These are phyloP conservation scores for Plectus sambesii DNA, from an alignment of 1,140 invertebrate species.

Conservation along the genomic window DNA sequence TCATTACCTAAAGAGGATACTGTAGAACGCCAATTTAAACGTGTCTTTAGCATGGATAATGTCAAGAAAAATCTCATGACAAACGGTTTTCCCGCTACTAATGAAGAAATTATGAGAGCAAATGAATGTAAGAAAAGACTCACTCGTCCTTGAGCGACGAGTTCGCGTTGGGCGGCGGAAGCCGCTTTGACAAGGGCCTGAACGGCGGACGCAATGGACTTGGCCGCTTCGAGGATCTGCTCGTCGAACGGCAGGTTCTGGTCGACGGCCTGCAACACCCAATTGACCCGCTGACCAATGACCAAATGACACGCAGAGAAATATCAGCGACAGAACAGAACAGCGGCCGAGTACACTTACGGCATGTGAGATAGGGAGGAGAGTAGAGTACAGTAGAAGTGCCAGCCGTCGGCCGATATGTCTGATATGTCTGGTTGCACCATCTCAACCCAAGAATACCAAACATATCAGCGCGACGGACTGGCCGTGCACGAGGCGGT, in stretches of 20 bases:
- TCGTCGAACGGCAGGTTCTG: constrained; percentile 77
- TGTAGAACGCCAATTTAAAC: too few species aligned
- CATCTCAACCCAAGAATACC: constrained; percentile 44
- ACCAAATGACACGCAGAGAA: background rate
- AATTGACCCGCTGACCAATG: too few species aligned
- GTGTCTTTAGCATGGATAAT: too few species aligned
- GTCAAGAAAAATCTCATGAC: too few species aligned
- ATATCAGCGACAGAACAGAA: background rate
- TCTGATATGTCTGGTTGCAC: constrained; percentile 35
- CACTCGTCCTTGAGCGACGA: constrained; percentile 36
- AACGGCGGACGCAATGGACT: constrained; percentile 90
- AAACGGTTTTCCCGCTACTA: constrained; percentile 10
- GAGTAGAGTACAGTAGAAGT: background rate
- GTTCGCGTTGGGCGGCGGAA: constrained; percentile 70
- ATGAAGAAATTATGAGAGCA: too few species aligned
- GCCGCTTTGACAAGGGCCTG: constrained; percentile 90
- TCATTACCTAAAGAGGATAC: too few species aligned
- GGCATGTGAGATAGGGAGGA: background rate
- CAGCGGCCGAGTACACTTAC: too few species aligned
- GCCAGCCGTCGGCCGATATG: constrained; percentile 33
- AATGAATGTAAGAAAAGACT: background rate
- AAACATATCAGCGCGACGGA: constrained; percentile 44
- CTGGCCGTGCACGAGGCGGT: too few species aligned
- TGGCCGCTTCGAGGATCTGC: constrained; percentile 94
- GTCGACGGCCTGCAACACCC: constrained; percentile 64